Percentiles rank a stretch among this genome's conserved stretches.
Conservation (phyloP, 2,113 vertebrate genomes). For the Rana temporaria region DNA sequence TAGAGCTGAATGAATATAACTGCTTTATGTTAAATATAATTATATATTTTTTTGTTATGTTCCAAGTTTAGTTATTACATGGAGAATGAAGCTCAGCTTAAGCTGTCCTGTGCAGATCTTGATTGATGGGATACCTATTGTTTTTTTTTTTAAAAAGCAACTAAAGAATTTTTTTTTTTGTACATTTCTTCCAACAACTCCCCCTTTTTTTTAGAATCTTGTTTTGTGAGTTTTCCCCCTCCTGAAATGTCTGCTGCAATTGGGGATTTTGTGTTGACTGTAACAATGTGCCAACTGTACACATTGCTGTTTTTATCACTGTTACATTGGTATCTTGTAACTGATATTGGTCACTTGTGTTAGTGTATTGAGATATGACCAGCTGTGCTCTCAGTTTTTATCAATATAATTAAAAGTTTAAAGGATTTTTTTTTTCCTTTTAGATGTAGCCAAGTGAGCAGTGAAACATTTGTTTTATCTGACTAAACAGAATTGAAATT, state of each 20-base stretch:
- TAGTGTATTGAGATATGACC: constrained; percentile 51
- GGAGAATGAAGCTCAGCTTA: constrained; percentile 26
- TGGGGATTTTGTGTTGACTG: constrained; percentile 37
- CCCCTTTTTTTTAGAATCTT: background rate
- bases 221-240: background rate
- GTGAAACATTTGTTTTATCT: constrained; percentile 23
- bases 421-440: constrained; percentile 36
- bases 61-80: constrained; percentile 33
- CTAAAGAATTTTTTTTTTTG: constrained; percentile 1
- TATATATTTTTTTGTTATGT: constrained; percentile 3
- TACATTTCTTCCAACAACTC: background rate
- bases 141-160: constrained; percentile 27
- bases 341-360: constrained; percentile 48
- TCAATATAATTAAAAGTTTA: constrained; percentile 43
- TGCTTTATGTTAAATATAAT: constrained; percentile 34
- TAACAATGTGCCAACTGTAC: constrained; percentile 50
- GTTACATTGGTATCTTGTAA: constrained; percentile 57
- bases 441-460: constrained; percentile 45
- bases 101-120: constrained; percentile 37
- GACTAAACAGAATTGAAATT: constrained; percentile 12
- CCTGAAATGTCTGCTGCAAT: constrained; percentile 35
- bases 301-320: constrained; percentile 56
- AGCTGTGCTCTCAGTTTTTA: constrained; percentile 53
- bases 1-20: constrained; percentile 51
- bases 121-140: constrained; percentile 9